Evolutionary conservation across 1,140 invertebrate genomes (phyloP).

Genomic region (Formica exsecta): DNA sequence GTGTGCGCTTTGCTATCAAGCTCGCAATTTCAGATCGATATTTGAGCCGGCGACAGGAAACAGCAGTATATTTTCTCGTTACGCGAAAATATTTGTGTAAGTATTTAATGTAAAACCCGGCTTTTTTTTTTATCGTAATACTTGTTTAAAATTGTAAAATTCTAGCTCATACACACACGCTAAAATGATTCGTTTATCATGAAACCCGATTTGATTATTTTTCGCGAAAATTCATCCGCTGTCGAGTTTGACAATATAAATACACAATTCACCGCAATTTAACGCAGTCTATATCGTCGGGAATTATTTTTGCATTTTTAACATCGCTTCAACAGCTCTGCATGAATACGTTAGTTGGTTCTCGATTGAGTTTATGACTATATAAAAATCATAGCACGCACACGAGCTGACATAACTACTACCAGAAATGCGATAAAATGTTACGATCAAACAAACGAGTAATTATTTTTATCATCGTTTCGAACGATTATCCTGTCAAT

Average conservation of each 20-base stretch:
- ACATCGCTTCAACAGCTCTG: conserved; percentile 6
- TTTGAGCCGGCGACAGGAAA: conserved; percentile 8
- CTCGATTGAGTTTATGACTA: conserved; percentile 22
- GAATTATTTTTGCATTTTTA: conserved; percentile 59
- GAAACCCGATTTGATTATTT: conserved; percentile 21
- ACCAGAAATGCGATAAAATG: neutral
- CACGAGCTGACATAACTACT: neutral
- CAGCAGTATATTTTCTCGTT: neutral
- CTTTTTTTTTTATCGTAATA: neutral
- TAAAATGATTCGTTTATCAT: conserved; percentile 35
- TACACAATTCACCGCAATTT: conserved; percentile 39
- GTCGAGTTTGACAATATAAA: conserved; percentile 19
- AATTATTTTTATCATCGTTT: conserved; percentile 3
- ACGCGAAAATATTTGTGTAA: conserved; percentile 1
- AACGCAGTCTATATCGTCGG: conserved; percentile 17
- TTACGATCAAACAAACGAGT: no score
- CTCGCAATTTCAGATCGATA: conserved; percentile 57
- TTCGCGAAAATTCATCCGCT: conserved; percentile 6
- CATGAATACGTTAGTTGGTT: conserved; percentile 26
- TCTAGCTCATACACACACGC: neutral
- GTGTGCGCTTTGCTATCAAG: conserved; percentile 16
- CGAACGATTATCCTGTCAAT: neutral
- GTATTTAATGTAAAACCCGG: neutral
- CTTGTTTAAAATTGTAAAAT: conserved; percentile 9
- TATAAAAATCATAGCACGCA: neutral